phyloP scores from a whole-genome alignment of 2,113 vertebrate genomes.

The Callochromis pleurospilus region DNA sequence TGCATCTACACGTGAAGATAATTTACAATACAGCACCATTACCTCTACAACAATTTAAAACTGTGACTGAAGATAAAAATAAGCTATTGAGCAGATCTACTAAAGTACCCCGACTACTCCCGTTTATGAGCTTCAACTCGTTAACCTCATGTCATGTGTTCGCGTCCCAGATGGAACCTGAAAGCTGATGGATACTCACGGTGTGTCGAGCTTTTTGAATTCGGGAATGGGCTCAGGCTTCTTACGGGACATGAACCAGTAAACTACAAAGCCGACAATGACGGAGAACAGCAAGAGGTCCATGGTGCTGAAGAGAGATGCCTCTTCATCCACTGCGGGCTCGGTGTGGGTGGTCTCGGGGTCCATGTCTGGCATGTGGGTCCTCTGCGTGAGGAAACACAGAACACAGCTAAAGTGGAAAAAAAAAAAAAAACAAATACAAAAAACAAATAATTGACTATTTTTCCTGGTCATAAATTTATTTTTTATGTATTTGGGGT shows the following conservation, averaged over 20 bases:
- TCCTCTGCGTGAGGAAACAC: background rate
- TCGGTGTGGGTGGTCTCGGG: slow-evolving; percentile 45
- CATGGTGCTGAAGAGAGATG: slow-evolving; percentile 78
- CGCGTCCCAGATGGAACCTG: background rate
- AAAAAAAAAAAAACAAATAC: background rate
- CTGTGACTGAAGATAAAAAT: background rate
- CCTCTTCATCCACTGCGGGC: slow-evolving; percentile 56
- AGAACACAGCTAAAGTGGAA: background rate
- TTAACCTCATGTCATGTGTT: background rate
- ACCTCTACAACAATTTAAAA: background rate
- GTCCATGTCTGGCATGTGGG: slow-evolving; percentile 64
- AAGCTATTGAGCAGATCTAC: background rate
- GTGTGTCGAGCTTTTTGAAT: slow-evolving; percentile 79
- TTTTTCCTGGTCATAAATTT: background rate
- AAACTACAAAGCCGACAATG: slow-evolving; percentile 80
- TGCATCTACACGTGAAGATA: background rate
- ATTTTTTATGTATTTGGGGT: background rate
- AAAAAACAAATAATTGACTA: background rate
- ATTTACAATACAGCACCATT: background rate
- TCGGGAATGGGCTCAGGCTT: slow-evolving; percentile 86
- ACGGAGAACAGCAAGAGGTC: slow-evolving; percentile 87
- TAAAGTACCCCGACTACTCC: background rate
- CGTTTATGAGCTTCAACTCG: background rate
- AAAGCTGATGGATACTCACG: slow-evolving; percentile 61
- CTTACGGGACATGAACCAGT: slow-evolving; percentile 90